Base-by-base conservation (phyloP, 2,797 vertebrate species). In the Sylvia borin region DNA sequence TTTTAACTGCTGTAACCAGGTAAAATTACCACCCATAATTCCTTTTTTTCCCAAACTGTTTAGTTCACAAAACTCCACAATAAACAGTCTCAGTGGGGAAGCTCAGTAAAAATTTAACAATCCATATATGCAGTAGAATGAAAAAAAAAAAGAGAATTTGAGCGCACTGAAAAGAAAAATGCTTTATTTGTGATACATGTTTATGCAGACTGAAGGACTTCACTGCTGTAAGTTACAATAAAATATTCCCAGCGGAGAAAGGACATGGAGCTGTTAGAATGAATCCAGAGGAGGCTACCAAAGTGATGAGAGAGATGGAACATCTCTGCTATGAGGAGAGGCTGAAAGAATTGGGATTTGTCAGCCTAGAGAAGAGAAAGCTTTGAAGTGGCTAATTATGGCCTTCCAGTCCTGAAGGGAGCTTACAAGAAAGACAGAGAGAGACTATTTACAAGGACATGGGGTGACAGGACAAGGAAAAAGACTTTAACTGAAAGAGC, bases 191-290 rank as follows among this genome's bases (percentile, higher is more conserved):
- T 81, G 36, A 43, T 72, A 74, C 3, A 4, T n/a, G 5, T 86
- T 90, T 81, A 58, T 10, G 75, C 31, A 61, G 27, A 72, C 24
- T 79, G 71, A 68, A 85, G 25, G 11, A 65, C 34, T 81, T 77
- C 80, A n/a, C 42, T 77, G 47, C 32, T 7, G 6, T 73, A 66
- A 55, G 21, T 74, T 80, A 25, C 32, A 51, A 48, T 19, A 47
- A 65, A 80, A 19, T 48, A 50, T 74, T 10, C 7, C 36, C 32
- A 51, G 4, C 4, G 47, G 5, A 38, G 3, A 22, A 84, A 58
- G n/a, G 38, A 53, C 25, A 7, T 2, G 8, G 18, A 74, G 2
- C 2, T 43, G 7, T 11, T 79, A 15, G 32, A 66, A 13, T 0
- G 0, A 26, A 15, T 25, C 19, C 45, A 54, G 38, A 42, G 7